Conservation (phyloP, 1,140 invertebrate species). For the Eubasilissa regina region DNA sequence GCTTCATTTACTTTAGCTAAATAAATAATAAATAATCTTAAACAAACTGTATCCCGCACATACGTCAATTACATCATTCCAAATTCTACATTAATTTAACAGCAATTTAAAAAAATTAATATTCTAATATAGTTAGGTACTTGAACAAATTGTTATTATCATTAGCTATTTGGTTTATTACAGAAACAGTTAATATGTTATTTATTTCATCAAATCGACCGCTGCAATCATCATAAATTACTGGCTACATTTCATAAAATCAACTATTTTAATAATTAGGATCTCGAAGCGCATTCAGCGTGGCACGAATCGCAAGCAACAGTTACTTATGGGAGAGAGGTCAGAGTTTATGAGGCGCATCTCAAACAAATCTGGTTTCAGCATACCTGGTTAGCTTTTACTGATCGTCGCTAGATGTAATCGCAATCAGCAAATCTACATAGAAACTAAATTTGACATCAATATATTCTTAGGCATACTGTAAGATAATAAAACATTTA, state of each 20-base stretch:
- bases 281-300: constrained; percentile 12
- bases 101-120: no score
- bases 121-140: no score
- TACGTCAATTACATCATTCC: no score
- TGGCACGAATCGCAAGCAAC: constrained; percentile 19
- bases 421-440: neutral
- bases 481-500: no score
- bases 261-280: constrained; percentile 27
- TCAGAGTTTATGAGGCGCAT: constrained; percentile 45
- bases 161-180: neutral
- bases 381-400: constrained; percentile 32
- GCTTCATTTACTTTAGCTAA: no score
- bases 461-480: no score
- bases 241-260: constrained; percentile 29
- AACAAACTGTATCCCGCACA: no score
- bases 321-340: constrained; percentile 38
- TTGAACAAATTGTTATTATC: no score
- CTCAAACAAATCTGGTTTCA: constrained; percentile 45
- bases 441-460: neutral
- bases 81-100: no score
- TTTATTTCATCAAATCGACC: neutral
- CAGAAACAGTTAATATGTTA: constrained; percentile 5
- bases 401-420: constrained; percentile 13
- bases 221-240: constrained; percentile 17
- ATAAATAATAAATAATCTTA: no score